Percentiles rank a stretch among this genome's conserved stretches.
Conservation (phyloP, 2,113 vertebrate genomes). For the Martes martes region DNA sequence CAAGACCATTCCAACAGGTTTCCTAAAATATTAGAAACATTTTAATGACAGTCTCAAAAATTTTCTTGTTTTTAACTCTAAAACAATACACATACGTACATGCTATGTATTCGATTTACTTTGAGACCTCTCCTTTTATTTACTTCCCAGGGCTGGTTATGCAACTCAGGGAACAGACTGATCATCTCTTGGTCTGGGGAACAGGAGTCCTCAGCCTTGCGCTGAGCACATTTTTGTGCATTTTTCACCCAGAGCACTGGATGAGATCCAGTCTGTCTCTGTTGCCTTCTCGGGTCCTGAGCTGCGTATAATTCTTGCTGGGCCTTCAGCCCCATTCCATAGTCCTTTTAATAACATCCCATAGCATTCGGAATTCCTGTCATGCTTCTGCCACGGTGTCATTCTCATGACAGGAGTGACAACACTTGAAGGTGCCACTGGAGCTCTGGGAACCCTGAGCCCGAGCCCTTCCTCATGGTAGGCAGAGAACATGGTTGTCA, state of each 20-base stretch:
- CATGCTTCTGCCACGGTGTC: neutral
- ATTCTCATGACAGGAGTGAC: neutral
- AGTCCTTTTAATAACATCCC: neutral
- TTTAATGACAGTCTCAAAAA: neutral
- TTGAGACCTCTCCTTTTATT: neutral
- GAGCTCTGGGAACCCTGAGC: neutral
- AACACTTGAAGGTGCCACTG: neutral
- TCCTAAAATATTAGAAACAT: neutral
- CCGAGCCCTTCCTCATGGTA: neutral
- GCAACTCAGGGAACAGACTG: neutral
- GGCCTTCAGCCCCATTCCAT: neutral
- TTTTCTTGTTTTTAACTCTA: neutral
- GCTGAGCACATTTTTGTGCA: neutral
- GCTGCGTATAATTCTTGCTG: neutral
- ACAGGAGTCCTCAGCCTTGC: neutral
- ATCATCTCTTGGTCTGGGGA: neutral
- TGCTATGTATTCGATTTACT: neutral
- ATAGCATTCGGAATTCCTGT: neutral
- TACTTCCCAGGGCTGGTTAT: neutral
- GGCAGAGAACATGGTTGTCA: neutral
- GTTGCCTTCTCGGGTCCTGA: neutral
- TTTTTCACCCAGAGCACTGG: neutral
- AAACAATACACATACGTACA: neutral
- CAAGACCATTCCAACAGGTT: neutral
- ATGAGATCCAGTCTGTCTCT: neutral